phyloP scores from a whole-genome alignment of 2,797 vertebrate species.

The Chelon labrosus region DNA sequence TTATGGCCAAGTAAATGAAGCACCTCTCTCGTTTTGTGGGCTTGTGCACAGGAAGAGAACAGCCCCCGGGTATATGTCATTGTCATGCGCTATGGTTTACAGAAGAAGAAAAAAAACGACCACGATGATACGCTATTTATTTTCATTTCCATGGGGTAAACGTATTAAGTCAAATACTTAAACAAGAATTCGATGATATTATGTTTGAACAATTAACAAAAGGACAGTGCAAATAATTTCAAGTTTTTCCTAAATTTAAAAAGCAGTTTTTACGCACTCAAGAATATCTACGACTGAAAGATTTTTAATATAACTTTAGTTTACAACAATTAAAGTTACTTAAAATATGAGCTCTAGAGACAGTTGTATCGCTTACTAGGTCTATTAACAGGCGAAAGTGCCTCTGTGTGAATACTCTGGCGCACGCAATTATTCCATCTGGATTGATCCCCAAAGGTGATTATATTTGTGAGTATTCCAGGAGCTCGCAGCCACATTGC shows the following conservation, averaged over 20 bases:
- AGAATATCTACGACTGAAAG: background rate
- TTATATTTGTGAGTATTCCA: conserved; percentile 7
- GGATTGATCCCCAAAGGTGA: conserved; percentile 36
- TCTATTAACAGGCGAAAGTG: background rate
- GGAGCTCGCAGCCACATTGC: conserved; percentile 44
- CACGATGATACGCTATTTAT: background rate
- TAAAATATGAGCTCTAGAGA: background rate
- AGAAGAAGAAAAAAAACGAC: too few species aligned
- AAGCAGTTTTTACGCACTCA: background rate
- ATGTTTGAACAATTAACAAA: background rate
- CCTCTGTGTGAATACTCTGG: background rate
- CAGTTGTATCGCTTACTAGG: background rate
- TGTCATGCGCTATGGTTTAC: conserved; percentile 33
- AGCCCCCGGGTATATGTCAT: conserved; percentile 35
- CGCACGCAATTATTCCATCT: conserved; percentile 12
- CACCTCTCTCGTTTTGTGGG: conserved; percentile 51
- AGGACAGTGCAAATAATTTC: background rate
- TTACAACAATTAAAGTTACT: background rate
- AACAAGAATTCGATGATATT: background rate
- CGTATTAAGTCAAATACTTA: background rate
- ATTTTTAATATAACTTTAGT: background rate
- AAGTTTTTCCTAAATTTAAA: background rate
- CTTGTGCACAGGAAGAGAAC: conserved; percentile 48
- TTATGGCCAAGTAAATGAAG: conserved; percentile 85
- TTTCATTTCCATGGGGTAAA: background rate